Conservation (phyloP, 2,797 vertebrate species). For the Chelonia mydas region DNA sequence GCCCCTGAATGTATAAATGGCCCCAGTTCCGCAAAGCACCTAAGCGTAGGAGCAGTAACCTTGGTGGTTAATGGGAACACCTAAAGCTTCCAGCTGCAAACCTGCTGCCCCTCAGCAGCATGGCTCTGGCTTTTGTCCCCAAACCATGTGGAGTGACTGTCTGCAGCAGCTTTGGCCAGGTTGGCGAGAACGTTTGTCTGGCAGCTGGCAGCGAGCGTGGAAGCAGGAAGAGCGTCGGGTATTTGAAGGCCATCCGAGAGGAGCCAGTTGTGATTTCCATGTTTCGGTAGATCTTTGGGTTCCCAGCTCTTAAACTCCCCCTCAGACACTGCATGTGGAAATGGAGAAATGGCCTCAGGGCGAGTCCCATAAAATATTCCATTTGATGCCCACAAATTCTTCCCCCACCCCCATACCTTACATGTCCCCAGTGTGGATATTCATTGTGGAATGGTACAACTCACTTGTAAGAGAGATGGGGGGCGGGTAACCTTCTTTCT, state of each 20-base stretch:
- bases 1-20: no score
- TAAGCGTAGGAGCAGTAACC: fast-evolving
- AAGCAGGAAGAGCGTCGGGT: no score
- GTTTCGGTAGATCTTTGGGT: no score
- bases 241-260: background rate
- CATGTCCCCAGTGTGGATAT: background rate
- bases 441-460: background rate
- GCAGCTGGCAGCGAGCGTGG: no score
- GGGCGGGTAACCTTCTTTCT: background rate
- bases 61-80: background rate
- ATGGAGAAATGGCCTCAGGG: background rate
- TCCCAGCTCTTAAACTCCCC: no score
- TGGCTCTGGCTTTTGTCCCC: no score
- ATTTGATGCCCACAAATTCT: background rate
- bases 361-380: background rate
- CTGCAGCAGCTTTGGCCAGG: no score
- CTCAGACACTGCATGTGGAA: background rate
- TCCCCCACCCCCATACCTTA: background rate
- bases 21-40: background rate
- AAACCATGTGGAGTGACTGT: no score
- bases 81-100: background rate
- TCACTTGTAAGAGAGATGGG: background rate
- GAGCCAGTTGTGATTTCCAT: background rate
- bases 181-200: no score
- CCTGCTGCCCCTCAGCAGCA: no score